Evolutionary conservation across 2,888 invertebrate genomes (phyloP).

Genomic region (Octonoba sinensis): DNA sequence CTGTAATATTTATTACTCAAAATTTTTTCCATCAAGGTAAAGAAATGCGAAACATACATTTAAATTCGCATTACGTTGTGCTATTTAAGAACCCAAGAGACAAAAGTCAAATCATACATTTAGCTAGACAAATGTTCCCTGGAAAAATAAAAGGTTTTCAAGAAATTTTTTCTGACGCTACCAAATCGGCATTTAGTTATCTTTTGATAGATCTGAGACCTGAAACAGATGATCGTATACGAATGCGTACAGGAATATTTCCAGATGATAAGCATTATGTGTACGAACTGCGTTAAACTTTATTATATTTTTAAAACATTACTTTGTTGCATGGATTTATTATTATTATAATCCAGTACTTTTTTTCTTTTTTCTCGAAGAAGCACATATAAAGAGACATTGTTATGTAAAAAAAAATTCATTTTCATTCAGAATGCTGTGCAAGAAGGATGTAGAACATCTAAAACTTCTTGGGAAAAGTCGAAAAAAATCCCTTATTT

Average conservation of each 20-base stretch:
- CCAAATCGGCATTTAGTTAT: neutral
- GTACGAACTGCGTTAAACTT: constrained; percentile 7
- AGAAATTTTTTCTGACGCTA: constrained; percentile 11
- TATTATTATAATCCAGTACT: too few relatives aligned
- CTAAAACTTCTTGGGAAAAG: constrained; percentile 18
- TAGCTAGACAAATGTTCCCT: constrained; percentile 11
- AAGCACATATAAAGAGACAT: too few relatives aligned
- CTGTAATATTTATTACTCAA: constrained; percentile 29
- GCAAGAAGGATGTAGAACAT: constrained; percentile 1
- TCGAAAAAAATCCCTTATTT: neutral
- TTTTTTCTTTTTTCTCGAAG: too few relatives aligned
- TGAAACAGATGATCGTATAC: neutral
- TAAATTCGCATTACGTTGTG: constrained; percentile 20
- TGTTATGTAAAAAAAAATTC: neutral
- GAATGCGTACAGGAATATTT: constrained; percentile 13
- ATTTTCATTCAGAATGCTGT: neutral
- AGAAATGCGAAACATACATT: constrained; percentile 22
- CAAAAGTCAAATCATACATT: constrained; percentile 8
- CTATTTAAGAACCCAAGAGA: constrained; percentile 11
- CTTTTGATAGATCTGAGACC: constrained; percentile 8
- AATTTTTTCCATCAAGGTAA: constrained; percentile 28
- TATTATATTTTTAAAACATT: neutral
- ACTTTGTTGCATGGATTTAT: too few relatives aligned
- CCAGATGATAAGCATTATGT: constrained; percentile 16
- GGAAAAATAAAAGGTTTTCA: constrained; percentile 16